phyloP scores from a whole-genome alignment of 2,113 vertebrate species.

The Melozone crissalis region DNA sequence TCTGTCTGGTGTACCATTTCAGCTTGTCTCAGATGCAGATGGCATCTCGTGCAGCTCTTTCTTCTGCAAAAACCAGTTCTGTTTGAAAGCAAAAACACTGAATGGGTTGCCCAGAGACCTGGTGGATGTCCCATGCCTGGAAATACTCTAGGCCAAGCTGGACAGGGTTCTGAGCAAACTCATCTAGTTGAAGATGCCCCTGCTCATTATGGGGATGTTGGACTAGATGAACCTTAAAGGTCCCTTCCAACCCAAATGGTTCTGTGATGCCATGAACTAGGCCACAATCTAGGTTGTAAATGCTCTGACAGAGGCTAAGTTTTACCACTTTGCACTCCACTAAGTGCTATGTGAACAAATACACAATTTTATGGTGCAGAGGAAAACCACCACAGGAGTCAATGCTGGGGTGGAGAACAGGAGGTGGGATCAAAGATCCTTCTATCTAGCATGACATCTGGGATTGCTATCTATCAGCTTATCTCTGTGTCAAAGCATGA shows the following conservation, averaged over 20 bases:
- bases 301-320: not conserved
- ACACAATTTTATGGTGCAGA: not conserved
- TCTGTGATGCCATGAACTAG: not conserved
- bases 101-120: not conserved
- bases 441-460: not conserved
- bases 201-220: not conserved
- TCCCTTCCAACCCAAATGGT: not conserved
- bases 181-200: not conserved
- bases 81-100: not conserved
- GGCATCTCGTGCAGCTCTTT: not conserved
- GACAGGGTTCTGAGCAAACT: not conserved
- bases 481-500: not conserved
- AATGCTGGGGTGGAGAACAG: not conserved
- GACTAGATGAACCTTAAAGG: not conserved
- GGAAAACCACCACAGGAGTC: not conserved
- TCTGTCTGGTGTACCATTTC: not conserved
- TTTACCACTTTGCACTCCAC: not conserved
- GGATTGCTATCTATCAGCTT: not conserved
- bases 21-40: not conserved
- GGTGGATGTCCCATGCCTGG: not conserved
- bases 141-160: not conserved
- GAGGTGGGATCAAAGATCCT: not conserved
- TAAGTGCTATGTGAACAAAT: not conserved
- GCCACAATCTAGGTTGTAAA: not conserved
- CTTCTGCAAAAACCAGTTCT: not conserved